These are phyloP conservation scores for Venturia canescens DNA, from an alignment of 1,140 invertebrate genomes.

Conservation along the genomic window DNA sequence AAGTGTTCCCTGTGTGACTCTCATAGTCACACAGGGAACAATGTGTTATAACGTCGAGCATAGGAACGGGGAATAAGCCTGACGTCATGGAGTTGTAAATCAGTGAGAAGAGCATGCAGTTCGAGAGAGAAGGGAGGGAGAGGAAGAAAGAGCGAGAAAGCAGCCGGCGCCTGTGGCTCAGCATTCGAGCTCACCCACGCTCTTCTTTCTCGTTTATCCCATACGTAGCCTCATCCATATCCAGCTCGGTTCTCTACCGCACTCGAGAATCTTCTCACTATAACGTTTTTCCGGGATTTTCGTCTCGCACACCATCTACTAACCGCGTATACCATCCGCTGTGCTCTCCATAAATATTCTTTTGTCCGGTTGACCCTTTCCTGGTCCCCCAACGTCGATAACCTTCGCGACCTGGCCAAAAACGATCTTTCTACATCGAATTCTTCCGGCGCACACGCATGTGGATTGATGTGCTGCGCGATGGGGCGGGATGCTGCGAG, in stretches of 20 bases:
- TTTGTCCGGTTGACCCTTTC: constrained; percentile 5
- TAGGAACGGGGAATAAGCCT: not conserved
- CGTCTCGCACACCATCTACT: not conserved
- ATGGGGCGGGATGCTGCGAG: not conserved
- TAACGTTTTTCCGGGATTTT: not conserved
- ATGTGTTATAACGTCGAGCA: not conserved
- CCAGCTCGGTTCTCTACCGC: not conserved
- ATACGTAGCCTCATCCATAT: not conserved
- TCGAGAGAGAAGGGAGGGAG: not conserved
- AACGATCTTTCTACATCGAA: not conserved
- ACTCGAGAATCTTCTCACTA: constrained; percentile 6
- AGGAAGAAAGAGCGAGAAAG: not conserved
- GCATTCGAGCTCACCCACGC: not conserved
- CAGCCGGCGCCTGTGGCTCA: constrained; percentile 9
- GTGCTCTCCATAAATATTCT: not conserved
- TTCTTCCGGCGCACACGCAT: not conserved
- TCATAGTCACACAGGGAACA: constrained; percentile 13
- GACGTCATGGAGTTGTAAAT: constrained; percentile 30
- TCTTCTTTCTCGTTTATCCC: constrained; percentile 16
- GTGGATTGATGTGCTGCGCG: not conserved
- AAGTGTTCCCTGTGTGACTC: not conserved
- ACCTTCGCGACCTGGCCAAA: not conserved
- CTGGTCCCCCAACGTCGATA: not conserved
- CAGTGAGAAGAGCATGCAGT: constrained; percentile 10
- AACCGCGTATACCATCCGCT: not conserved